These are phyloP conservation scores for Ammospiza nelsoni DNA, from an alignment of 2,113 vertebrate genomes.

Conservation along the genomic window DNA sequence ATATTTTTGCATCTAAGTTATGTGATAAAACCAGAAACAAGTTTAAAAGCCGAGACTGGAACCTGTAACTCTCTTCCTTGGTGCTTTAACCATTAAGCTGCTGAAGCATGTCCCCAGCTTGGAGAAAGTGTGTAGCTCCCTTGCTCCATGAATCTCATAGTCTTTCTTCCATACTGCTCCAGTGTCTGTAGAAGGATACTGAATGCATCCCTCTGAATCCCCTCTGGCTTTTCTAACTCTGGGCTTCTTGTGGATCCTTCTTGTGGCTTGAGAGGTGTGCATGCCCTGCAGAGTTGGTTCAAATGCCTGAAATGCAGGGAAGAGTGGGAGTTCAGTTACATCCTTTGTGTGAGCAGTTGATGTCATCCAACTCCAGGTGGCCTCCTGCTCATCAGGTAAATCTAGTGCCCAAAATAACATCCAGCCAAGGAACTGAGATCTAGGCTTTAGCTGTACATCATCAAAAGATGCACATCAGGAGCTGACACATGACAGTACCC, in stretches of 20 bases:
- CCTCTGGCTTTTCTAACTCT: neutral
- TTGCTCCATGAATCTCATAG: neutral
- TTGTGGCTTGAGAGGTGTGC: neutral
- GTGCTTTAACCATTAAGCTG: neutral
- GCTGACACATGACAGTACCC: neutral
- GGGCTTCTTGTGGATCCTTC: neutral
- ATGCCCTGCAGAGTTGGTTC: neutral
- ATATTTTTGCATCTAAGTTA: neutral
- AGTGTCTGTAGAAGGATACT: neutral
- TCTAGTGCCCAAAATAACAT: neutral
- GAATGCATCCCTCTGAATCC: neutral
- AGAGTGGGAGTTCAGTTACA: neutral
- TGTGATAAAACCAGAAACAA: neutral
- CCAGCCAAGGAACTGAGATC: neutral
- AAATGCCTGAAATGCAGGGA: neutral
- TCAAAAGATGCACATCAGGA: neutral
- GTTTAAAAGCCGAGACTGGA: neutral
- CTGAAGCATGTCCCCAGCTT: neutral
- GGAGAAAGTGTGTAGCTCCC: neutral
- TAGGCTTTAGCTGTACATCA: neutral
- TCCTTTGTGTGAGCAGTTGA: neutral
- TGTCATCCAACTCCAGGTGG: neutral
- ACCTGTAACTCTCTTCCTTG: neutral
- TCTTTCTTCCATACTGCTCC: neutral
- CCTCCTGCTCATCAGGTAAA: neutral